Conservation (phyloP, 1,140 invertebrate genomes). For the Megalonaias nervosa region DNA sequence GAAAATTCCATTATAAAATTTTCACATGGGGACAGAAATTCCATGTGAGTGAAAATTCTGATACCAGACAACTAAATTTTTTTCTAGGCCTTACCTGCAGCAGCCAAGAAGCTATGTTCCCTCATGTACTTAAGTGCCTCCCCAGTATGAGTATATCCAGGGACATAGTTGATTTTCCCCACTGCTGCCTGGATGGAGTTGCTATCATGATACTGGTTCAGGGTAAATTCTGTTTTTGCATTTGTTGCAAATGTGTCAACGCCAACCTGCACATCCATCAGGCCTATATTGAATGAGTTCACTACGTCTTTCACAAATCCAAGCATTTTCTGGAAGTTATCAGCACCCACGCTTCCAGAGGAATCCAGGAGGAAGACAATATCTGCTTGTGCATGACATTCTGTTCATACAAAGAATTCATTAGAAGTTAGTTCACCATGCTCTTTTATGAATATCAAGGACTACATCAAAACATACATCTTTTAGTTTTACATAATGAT, state of each 20-base stretch:
- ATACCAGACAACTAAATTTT: no score
- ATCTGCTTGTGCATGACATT: slow-evolving; percentile 48
- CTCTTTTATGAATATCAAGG: no score
- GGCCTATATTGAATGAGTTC: slow-evolving; percentile 41
- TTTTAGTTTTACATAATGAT: no score
- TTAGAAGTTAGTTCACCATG: no score
- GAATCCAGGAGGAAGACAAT: slow-evolving; percentile 59
- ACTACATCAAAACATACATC: no score
- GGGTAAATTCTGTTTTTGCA: slow-evolving; percentile 49
- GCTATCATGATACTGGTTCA: slow-evolving; percentile 45
- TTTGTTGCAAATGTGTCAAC: slow-evolving; percentile 44
- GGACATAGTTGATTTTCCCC: slow-evolving; percentile 42
- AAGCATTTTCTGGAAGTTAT: slow-evolving; percentile 52
- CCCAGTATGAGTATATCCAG: slow-evolving; percentile 47
- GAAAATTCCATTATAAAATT: no score
- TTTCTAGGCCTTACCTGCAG: slow-evolving; percentile 18
- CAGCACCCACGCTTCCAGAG: slow-evolving; percentile 50
- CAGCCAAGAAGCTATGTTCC: slow-evolving; percentile 38
- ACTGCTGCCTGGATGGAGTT: slow-evolving; percentile 41
- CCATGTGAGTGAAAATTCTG: no score
- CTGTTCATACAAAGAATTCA: not conserved
- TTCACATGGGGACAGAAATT: no score
- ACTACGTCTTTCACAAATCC: slow-evolving; percentile 46
- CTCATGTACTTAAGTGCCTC: slow-evolving; percentile 39
- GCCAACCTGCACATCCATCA: slow-evolving; percentile 38